Evolutionary conservation across 2,113 vertebrate species (phyloP).

Genomic region (Natator depressus): DNA sequence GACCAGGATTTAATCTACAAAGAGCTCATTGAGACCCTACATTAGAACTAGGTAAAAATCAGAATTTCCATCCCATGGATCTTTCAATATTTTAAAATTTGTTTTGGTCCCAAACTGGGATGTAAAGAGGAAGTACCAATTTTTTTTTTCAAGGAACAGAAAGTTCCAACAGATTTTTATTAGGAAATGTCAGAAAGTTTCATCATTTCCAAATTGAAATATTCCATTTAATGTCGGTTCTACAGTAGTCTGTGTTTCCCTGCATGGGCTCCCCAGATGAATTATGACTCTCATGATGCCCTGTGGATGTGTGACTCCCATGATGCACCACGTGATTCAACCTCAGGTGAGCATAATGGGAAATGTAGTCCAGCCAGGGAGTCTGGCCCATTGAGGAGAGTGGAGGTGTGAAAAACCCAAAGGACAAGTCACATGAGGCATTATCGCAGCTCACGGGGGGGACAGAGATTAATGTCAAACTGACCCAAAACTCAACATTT

Average conservation of each 20-base stretch:
- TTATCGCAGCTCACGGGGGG: neutral
- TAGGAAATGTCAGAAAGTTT: neutral
- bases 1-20: too few species aligned
- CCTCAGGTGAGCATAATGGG: neutral
- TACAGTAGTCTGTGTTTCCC: neutral
- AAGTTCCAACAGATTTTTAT: neutral
- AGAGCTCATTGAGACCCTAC: too few species aligned
- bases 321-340: neutral
- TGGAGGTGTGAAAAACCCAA: neutral
- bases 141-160: neutral
- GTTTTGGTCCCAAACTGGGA: neutral
- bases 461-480: neutral
- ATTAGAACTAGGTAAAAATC: too few species aligned
- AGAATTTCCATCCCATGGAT: too few species aligned
- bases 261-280: neutral
- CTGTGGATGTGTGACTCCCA: too few species aligned
- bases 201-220: too few species aligned
- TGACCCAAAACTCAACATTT: neutral
- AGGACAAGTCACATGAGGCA: neutral
- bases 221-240: neutral
- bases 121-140: neutral
- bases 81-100: neutral
- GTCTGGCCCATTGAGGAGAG: neutral
- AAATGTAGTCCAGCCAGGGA: neutral
- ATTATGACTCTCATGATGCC: too few species aligned